These are phyloP conservation scores for Drosophila rhopaloa DNA, from an alignment of 1,140 invertebrate species.

Conservation along the genomic window DNA sequence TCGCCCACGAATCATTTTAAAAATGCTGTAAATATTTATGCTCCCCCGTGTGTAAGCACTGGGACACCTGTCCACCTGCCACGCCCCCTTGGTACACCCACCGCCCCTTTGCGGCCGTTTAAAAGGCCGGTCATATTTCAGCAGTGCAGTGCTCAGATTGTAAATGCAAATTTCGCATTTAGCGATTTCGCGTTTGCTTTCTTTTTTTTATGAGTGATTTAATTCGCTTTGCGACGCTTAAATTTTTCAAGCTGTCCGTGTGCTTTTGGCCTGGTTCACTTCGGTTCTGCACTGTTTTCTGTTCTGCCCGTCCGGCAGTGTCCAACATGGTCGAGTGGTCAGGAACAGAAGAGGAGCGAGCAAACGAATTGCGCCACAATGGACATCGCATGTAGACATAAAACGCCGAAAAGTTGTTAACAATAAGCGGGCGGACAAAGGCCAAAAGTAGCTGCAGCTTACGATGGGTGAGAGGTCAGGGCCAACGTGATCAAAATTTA, in stretches of 20 bases:
- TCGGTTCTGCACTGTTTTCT: background rate
- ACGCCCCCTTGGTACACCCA: background rate
- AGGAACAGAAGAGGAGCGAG: conserved; percentile 27
- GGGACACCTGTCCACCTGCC: conserved; percentile 42
- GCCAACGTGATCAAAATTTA: conserved; percentile 73
- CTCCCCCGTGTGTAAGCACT: conserved; percentile 54
- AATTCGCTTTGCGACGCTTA: conserved; percentile 44
- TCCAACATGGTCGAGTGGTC: conserved; percentile 31
- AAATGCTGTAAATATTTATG: conserved; percentile 79
- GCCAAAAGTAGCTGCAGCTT: conserved; percentile 36
- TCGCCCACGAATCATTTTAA: conserved; percentile 69
- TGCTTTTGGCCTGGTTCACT: conserved; percentile 18
- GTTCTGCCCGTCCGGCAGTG: conserved; percentile 26
- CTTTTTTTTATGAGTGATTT: conserved; percentile 67
- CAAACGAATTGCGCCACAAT: conserved; percentile 9
- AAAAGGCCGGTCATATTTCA: conserved; percentile 58
- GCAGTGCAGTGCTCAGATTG: conserved; percentile 59
- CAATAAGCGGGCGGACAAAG: conserved; percentile 53
- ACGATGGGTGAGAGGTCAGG: conserved; percentile 17
- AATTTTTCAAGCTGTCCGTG: conserved; percentile 38
- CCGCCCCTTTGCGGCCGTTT: conserved; percentile 32
- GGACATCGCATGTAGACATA: conserved; percentile 34
- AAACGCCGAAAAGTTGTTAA: conserved; percentile 50
- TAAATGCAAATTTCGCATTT: conserved; percentile 78
- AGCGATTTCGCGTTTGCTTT: conserved; percentile 54